Evolutionary conservation across 1,140 invertebrate genomes (phyloP).

Genomic region (Drosophila sproati): DNA sequence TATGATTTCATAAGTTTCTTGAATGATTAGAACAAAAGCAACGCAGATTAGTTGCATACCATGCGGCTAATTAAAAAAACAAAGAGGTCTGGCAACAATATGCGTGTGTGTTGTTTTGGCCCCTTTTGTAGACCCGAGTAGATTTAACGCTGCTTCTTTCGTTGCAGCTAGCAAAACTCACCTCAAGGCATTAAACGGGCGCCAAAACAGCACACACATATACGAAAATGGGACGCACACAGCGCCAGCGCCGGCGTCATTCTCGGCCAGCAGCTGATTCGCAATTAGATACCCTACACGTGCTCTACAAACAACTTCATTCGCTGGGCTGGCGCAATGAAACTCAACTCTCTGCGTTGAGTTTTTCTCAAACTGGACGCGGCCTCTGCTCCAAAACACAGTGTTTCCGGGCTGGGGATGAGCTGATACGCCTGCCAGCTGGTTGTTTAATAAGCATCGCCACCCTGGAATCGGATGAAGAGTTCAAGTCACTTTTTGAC

Average conservation of each 20-base stretch:
- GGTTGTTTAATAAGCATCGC: constrained; percentile 65
- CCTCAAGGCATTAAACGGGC: constrained; percentile 17
- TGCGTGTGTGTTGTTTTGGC: constrained; percentile 79
- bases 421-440: constrained; percentile 67
- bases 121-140: constrained; percentile 30
- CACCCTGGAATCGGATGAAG: constrained; percentile 64
- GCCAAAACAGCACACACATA: constrained; percentile 76
- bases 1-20: constrained; percentile 68
- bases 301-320: constrained; percentile 57
- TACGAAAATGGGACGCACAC: constrained; percentile 72
- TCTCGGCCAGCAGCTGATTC: neutral
- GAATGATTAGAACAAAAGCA: constrained; percentile 33
- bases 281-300: constrained; percentile 24
- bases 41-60: neutral
- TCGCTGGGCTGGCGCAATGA: constrained; percentile 66
- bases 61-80: constrained; percentile 9
- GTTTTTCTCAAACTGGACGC: constrained; percentile 61
- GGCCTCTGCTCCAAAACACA: constrained; percentile 68
- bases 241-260: constrained; percentile 46
- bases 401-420: constrained; percentile 41
- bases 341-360: constrained; percentile 44
- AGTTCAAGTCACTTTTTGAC: constrained; percentile 67
- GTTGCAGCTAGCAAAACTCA: constrained; percentile 65
- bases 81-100: constrained; percentile 61
- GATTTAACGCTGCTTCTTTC: constrained; percentile 74